A percentile compares a stretch with the other conserved stretches of the same genome.
Conservation (phyloP, 2,888 invertebrate genomes). For the Taenaris catops region DNA sequence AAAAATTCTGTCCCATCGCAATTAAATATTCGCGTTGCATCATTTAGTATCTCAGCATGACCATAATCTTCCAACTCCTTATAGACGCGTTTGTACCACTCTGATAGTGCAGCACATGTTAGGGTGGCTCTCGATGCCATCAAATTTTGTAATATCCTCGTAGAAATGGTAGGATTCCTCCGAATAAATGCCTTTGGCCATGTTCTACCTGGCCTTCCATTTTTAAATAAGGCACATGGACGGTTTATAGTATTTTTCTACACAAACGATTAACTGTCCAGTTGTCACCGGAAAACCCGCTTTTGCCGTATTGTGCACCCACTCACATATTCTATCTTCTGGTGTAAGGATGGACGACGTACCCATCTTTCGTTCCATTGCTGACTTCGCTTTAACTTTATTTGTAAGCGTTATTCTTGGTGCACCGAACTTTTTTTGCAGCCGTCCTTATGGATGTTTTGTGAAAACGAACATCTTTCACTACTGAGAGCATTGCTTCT, state of each 20-base stretch:
- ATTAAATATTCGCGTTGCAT: constrained; percentile 18
- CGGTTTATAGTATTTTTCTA: constrained; percentile 18
- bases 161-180: constrained; percentile 26
- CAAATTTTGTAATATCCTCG: constrained; percentile 28
- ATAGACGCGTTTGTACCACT: constrained; percentile 26
- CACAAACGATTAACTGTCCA: constrained; percentile 9
- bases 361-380: constrained; percentile 29
- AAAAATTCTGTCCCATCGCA: constrained; percentile 31
- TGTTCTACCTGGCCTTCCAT: constrained; percentile 19
- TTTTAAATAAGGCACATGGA: constrained; percentile 9
- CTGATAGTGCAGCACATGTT: constrained; percentile 24
- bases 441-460: constrained; percentile 28
- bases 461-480: constrained; percentile 22
- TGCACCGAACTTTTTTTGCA: constrained; percentile 28
- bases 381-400: constrained; percentile 28
- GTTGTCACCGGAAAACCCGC: constrained; percentile 14
- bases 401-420: constrained; percentile 28
- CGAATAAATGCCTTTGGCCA: constrained; percentile 22
- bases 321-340: constrained; percentile 25
- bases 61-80: constrained; percentile 20
- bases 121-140: constrained; percentile 25
- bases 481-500: constrained; percentile 23
- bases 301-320: constrained; percentile 18
- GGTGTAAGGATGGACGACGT: constrained; percentile 24
- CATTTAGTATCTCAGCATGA: constrained; percentile 19